Conservation (phyloP, 1,140 invertebrate species). For the Drosophila auraria region DNA sequence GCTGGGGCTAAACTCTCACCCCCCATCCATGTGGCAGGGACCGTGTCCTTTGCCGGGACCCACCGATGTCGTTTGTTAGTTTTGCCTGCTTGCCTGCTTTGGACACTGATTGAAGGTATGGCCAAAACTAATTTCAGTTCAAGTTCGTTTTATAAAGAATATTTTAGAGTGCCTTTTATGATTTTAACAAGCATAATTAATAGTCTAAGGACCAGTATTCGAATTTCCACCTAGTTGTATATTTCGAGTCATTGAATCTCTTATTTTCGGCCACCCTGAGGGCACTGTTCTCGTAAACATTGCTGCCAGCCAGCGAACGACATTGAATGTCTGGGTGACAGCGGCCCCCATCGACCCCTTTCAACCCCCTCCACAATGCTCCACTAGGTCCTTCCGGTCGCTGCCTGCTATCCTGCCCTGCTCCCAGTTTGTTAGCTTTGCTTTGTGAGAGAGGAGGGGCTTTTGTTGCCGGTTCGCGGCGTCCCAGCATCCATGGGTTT, state of each 20-base stretch:
- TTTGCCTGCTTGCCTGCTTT: constrained; percentile 22
- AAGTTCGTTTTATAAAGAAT: constrained; percentile 1
- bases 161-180: neutral
- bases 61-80: constrained; percentile 44
- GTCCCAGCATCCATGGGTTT: constrained; percentile 43
- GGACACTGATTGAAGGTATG: constrained; percentile 15
- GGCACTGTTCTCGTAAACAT: constrained; percentile 31
- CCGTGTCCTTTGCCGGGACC: constrained; percentile 24
- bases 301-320: constrained; percentile 33
- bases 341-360: constrained; percentile 10
- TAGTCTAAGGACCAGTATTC: too few relatives aligned
- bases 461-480: constrained; percentile 36
- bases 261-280: neutral
- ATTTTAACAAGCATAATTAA: too few relatives aligned
- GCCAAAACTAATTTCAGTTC: neutral
- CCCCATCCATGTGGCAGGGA: constrained; percentile 6
- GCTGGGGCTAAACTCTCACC: constrained; percentile 16
- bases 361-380: neutral
- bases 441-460: constrained; percentile 53
- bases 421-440: constrained; percentile 73
- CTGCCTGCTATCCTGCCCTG: constrained; percentile 38
- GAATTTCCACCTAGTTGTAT: neutral
- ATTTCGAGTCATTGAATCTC: neutral
- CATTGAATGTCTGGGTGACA: constrained; percentile 48
- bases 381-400: constrained; percentile 56